Evolutionary conservation across 2,797 vertebrate species (phyloP).

Genomic region (Cossypha polioptera): DNA sequence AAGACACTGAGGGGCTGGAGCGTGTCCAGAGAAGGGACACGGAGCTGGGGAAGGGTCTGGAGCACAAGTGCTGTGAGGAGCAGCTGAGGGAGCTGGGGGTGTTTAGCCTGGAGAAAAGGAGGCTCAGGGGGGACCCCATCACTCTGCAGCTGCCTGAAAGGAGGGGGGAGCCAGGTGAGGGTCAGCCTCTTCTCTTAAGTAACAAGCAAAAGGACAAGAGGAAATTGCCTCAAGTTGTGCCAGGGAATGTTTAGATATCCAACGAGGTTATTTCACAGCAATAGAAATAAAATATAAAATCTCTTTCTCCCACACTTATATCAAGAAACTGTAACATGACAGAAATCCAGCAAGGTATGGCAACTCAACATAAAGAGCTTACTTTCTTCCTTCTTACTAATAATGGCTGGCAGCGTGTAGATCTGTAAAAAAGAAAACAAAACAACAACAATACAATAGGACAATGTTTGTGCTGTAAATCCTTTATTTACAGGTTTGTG

Average conservation of each 20-base stretch:
- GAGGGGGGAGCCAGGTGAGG: not conserved
- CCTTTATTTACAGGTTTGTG: not conserved
- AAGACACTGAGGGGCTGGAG: not conserved
- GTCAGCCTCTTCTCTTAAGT: accelerated
- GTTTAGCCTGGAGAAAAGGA: no score
- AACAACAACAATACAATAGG: not conserved
- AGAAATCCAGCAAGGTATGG: not conserved
- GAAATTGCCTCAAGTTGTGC: not conserved
- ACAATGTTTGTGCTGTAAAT: not conserved
- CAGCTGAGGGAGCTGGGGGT: not conserved
- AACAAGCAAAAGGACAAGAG: not conserved
- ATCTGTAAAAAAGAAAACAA: constrained; percentile 77
- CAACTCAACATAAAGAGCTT: constrained; percentile 69
- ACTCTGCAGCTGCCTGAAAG: not conserved
- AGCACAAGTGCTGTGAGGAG: not conserved
- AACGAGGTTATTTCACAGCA: not conserved
- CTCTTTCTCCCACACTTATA: not conserved
- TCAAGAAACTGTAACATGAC: not conserved
- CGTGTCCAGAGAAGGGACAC: not conserved
- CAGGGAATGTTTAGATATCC: not conserved
- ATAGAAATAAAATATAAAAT: not conserved
- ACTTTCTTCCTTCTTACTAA: constrained; percentile 99
- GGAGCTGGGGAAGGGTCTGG: not conserved
- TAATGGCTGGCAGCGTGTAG: constrained; percentile 94
- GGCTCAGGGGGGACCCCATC: no score